Evolutionary conservation across 2,888 invertebrate species (phyloP), one percentile per base, ranked within the genome.

Genomic region (Hemistola chrysoprasaria): DNA sequence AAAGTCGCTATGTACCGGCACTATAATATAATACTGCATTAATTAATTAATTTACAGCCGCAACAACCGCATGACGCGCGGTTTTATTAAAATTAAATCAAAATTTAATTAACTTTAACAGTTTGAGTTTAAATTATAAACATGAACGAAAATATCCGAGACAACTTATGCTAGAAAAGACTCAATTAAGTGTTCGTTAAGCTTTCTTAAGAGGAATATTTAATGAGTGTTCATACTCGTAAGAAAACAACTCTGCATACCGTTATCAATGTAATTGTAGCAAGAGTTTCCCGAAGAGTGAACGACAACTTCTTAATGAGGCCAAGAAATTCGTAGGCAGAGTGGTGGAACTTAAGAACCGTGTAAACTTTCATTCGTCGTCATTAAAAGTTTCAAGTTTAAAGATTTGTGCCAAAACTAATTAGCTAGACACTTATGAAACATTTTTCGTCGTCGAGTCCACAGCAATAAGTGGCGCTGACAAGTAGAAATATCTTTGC

Each of bases 381-480:
- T 84, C 85, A 82, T 87, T 86, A 87, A 86, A 87, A 87, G 81
- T 86, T 87, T 74, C 56, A 55, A 72, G 66, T 66, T 64, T 70
- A 75, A 78, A 83, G 80, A 85, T 85, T 87, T 85, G 81, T 78
- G 83, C 82, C 82, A 76, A 68, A 75, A 75, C 75, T 85, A 86
- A 87, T 86, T 86, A 86, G 80, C 81, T 62, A 71, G 75, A 76
- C 70, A 74, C 71, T 80, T 77, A 70, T 67, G 63, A 62, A 73
- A 69, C 66, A 68, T 61, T 60, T 58, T 53, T 59, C 58, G 52
- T 63, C 55, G n/a, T 61, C 30, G 48, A 36, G 44, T 46, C 48
- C 60, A n/a, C n/a, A n/a, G n/a, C 62, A 56, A 56, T 47, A 48
- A 44, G 61, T 43, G 48, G 40, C 50, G 43, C 41, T 43, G 47